Evolutionary conservation across 1,140 invertebrate species (phyloP).

Genomic region (Dreissena rostriformis): DNA sequence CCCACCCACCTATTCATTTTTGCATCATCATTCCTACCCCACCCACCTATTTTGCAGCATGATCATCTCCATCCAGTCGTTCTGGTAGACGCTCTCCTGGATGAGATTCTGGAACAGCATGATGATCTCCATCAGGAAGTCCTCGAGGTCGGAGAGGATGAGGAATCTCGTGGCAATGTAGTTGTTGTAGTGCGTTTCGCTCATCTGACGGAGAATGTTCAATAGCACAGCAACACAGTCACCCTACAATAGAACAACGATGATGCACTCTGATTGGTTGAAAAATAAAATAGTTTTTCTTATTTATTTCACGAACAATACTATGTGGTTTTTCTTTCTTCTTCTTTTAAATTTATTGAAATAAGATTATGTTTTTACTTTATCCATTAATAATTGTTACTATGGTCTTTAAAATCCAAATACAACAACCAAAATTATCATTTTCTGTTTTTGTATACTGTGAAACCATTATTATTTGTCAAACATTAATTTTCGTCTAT

Average conservation of each 20-base stretch:
- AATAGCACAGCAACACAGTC: slow-evolving; percentile 93
- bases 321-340: too few relatives aligned
- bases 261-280: not conserved
- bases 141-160: slow-evolving; percentile 85
- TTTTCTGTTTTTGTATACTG: too few relatives aligned
- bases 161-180: slow-evolving; percentile 88
- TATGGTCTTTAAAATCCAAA: too few relatives aligned
- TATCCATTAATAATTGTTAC: too few relatives aligned
- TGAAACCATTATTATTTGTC: too few relatives aligned
- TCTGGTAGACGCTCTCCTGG: slow-evolving; percentile 87
- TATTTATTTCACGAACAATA: too few relatives aligned
- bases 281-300: too few relatives aligned
- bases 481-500: too few relatives aligned
- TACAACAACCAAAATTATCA: too few relatives aligned
- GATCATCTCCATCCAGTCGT: slow-evolving; percentile 98
- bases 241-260: slow-evolving; percentile 82
- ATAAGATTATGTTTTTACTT: too few relatives aligned
- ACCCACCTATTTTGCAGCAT: slow-evolving; percentile 92
- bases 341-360: too few relatives aligned
- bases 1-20: too few relatives aligned
- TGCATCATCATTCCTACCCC: not conserved
- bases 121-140: slow-evolving; percentile 94
- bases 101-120: slow-evolving; percentile 92
- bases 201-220: slow-evolving; percentile 94
- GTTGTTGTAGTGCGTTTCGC: slow-evolving; percentile 89